Conservation (phyloP, 2,888 invertebrate species). For the Acholoe squamosa region DNA sequence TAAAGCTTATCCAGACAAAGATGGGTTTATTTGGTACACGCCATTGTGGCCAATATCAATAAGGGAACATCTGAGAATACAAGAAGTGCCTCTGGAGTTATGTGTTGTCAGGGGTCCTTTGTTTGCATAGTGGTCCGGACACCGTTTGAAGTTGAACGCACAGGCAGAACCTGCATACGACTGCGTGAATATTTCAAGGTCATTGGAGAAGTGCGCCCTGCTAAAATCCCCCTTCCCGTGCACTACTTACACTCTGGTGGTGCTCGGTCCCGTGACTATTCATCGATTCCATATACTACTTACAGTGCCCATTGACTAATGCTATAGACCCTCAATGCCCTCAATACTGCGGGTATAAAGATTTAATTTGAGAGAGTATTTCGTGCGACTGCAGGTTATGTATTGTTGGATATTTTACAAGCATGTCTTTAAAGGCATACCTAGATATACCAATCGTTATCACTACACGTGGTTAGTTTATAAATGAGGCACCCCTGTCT, state of each 20-base stretch:
- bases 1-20: neutral
- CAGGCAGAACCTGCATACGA: neutral
- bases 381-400: too few relatives aligned
- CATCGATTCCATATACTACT: conserved; percentile 9
- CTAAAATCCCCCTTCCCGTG: neutral
- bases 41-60: conserved; percentile 15
- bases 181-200: conserved; percentile 20
- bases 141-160: neutral
- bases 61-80: conserved; percentile 4
- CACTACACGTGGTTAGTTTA: too few relatives aligned
- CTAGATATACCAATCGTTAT: too few relatives aligned
- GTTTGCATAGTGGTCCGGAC: neutral
- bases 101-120: neutral
- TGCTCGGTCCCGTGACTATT: neutral
- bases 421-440: too few relatives aligned
- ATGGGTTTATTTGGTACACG: neutral
- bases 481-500: too few relatives aligned
- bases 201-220: neutral
- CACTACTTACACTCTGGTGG: neutral
- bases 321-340: too few relatives aligned
- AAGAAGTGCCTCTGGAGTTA: neutral
- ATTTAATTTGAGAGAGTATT: too few relatives aligned
- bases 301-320: neutral
- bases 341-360: too few relatives aligned
- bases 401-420: too few relatives aligned